Evolutionary conservation across 2,113 vertebrate species (phyloP).

Genomic region (Australoheros scitulus): DNA sequence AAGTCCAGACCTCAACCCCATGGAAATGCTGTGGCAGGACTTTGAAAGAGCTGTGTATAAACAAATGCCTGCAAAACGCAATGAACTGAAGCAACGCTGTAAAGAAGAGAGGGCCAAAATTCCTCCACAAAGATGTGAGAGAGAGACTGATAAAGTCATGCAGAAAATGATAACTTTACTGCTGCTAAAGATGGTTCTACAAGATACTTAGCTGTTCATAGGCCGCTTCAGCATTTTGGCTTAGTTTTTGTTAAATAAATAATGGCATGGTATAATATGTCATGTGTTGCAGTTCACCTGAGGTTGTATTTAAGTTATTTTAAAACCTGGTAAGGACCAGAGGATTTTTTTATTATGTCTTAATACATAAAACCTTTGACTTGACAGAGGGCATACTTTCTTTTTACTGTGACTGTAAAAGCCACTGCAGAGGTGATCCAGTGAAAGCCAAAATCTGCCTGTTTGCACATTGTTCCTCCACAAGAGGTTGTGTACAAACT

Average conservation of each 20-base stretch:
- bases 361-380: neutral
- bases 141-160: neutral
- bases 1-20: neutral
- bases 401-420: neutral
- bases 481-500: neutral
- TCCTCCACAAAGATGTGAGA: neutral
- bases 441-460: neutral
- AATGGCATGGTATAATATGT: neutral
- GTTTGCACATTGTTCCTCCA: neutral
- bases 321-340: neutral
- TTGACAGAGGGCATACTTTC: neutral
- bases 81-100: neutral
- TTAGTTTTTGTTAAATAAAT: slow-evolving; percentile 8
- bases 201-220: neutral
- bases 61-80: neutral
- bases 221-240: neutral
- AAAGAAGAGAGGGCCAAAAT: neutral
- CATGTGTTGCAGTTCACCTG: neutral
- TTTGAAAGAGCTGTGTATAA: neutral
- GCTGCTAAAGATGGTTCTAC: neutral
- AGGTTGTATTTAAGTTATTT: neutral
- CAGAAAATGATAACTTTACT: neutral
- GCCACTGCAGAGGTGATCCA: too few relatives aligned
- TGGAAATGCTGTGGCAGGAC: neutral
- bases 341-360: neutral